A percentile compares a stretch with the other conserved stretches of the same genome.
Conservation (phyloP, 2,888 invertebrate genomes). For the Sarcophaga variegata region DNA sequence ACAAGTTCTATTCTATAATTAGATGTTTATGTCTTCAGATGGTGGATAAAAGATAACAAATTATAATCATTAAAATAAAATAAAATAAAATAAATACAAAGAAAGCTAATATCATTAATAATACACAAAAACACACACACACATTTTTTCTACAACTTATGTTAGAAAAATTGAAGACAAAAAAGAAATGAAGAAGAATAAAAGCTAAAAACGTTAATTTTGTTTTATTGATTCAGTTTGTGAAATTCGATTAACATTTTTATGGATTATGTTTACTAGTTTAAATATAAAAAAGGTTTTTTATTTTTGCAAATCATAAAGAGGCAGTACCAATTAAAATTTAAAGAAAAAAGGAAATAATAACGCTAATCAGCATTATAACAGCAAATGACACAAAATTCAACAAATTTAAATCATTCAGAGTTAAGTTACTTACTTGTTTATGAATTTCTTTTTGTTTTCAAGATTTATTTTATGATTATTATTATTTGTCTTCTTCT, state of each 20-base stretch:
- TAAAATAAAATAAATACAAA: slow-evolving; percentile 8
- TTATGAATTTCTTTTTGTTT: not conserved
- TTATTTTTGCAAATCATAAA: too few relatives aligned
- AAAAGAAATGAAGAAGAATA: not conserved
- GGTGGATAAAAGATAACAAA: slow-evolving; percentile 17
- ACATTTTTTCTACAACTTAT: too few relatives aligned
- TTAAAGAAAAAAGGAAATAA: not conserved
- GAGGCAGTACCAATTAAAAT: not conserved
- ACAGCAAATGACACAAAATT: not conserved
- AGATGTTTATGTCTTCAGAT: slow-evolving; percentile 18
- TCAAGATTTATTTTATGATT: not conserved
- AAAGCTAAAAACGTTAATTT: slow-evolving; percentile 29
- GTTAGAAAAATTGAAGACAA: not conserved
- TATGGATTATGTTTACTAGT: not conserved
- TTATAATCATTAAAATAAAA: slow-evolving; percentile 35
- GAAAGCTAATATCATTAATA: slow-evolving; percentile 41
- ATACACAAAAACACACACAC: slow-evolving; percentile 3
- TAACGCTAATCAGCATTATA: not conserved
- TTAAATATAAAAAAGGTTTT: too few relatives aligned
- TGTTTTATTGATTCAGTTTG: slow-evolving; percentile 35
- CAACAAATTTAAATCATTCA: not conserved
- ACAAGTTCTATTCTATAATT: slow-evolving; percentile 48
- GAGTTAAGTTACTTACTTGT: slow-evolving; percentile 29
- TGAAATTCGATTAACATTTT: slow-evolving; percentile 40
- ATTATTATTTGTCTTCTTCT: not conserved